Percentiles rank a stretch among this genome's conserved stretches.
These are phyloP conservation scores for Limnothrissa miodon DNA, from an alignment of 2,113 vertebrate species.

Conservation along the genomic window DNA sequence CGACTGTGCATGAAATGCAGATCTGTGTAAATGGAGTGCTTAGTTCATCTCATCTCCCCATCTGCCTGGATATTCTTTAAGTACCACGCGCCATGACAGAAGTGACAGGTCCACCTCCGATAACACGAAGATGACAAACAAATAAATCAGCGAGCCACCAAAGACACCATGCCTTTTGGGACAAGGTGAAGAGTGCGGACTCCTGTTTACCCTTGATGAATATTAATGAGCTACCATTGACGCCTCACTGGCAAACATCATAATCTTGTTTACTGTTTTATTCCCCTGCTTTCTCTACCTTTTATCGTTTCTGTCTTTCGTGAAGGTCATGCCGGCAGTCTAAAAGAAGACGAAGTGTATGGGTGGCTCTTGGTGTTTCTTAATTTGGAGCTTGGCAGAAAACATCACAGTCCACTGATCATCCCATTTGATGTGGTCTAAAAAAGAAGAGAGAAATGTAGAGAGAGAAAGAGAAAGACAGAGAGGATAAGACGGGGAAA, in stretches of 20 bases:
- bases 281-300: constrained; percentile 15
- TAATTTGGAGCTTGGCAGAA: constrained; percentile 10
- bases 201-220: constrained; percentile 19
- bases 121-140: background rate
- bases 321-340: constrained; percentile 4
- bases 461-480: background rate
- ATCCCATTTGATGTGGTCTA: background rate
- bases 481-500: background rate
- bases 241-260: constrained; percentile 27
- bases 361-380: background rate
- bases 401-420: constrained; percentile 24
- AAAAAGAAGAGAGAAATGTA: background rate
- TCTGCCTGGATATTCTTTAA: background rate
- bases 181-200: background rate
- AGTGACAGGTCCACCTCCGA: background rate
- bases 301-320: background rate
- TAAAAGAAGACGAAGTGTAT: background rate
- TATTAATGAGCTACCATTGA: constrained; percentile 27
- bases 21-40: background rate
- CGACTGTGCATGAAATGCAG: background rate
- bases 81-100: background rate
- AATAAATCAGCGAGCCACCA: background rate
- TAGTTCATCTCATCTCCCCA: background rate
- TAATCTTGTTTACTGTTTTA: constrained; percentile 24
- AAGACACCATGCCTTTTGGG: background rate